phyloP scores from a whole-genome alignment of 1,140 invertebrate genomes.

The Drosophila burlai region DNA sequence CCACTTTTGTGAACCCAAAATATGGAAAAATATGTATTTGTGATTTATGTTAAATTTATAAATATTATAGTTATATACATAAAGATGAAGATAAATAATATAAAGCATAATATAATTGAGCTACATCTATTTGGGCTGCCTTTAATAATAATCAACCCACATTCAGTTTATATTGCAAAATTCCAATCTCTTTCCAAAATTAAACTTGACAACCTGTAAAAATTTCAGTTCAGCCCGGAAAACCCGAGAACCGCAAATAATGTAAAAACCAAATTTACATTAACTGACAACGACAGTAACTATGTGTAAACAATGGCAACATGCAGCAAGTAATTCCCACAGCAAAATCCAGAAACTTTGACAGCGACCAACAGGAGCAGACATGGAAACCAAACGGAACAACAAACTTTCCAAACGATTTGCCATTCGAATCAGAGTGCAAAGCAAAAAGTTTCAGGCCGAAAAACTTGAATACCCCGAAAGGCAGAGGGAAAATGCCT shows the following conservation, averaged over 20 bases:
- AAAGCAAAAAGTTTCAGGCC: slow-evolving; percentile 18
- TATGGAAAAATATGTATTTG: neutral
- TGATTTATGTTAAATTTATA: neutral
- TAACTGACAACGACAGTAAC: slow-evolving; percentile 49
- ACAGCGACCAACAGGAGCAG: slow-evolving; percentile 43
- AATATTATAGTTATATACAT: neutral
- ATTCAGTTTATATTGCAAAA: neutral
- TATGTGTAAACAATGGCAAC: slow-evolving; percentile 47
- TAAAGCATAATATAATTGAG: neutral
- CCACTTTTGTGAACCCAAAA: slow-evolving; percentile 11
- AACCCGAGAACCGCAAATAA: slow-evolving; percentile 32
- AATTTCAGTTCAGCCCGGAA: slow-evolving; percentile 1
- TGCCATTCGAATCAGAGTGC: slow-evolving; percentile 29
- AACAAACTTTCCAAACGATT: slow-evolving; percentile 40
- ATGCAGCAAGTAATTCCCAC: slow-evolving; percentile 37
- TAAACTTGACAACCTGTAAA: neutral
- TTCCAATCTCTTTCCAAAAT: neutral
- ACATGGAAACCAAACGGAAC: slow-evolving; percentile 21
- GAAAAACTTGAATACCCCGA: slow-evolving; percentile 9
- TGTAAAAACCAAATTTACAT: slow-evolving; percentile 46
- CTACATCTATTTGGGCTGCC: neutral
- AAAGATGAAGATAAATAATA: neutral
- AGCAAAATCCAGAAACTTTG: slow-evolving; percentile 37
- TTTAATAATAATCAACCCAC: neutral
- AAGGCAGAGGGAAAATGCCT: neutral